phyloP scores from a whole-genome alignment of 1,140 invertebrate species.

The Antheraea mylitta region DNA sequence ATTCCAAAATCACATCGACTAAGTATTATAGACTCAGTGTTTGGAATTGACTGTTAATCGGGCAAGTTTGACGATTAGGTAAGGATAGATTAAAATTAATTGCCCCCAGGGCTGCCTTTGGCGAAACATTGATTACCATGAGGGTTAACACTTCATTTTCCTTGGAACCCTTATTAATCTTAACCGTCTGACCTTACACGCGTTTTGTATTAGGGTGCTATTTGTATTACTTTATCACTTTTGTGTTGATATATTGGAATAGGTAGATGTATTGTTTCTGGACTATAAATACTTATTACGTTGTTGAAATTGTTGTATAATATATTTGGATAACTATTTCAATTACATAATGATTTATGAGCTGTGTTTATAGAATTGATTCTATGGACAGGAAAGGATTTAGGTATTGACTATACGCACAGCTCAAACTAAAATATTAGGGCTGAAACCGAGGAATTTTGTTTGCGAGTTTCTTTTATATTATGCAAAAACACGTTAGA shows the following conservation, averaged over 20 bases:
- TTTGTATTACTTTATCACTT: constrained; percentile 7
- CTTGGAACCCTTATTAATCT: constrained; percentile 24
- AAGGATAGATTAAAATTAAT: constrained; percentile 54
- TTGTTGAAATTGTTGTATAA: background rate
- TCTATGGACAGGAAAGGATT: too few relatives aligned
- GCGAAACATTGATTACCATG: constrained; percentile 33
- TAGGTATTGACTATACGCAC: too few relatives aligned
- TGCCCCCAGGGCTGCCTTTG: constrained; percentile 26
- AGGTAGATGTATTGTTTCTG: background rate
- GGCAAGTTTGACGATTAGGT: constrained; percentile 48
- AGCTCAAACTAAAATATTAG: too few relatives aligned
- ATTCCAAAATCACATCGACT: background rate
- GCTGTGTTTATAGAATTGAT: too few relatives aligned
- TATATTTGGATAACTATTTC: background rate
- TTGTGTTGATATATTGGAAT: background rate
- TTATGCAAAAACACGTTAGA: too few relatives aligned
- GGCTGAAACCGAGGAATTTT: too few relatives aligned
- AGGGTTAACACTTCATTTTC: constrained; percentile 26
- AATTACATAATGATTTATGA: too few relatives aligned
- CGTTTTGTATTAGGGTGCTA: constrained; percentile 13
- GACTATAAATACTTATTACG: background rate
- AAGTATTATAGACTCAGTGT: constrained; percentile 18
- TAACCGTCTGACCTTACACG: constrained; percentile 13
- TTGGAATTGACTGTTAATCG: constrained; percentile 47
- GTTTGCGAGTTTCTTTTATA: too few relatives aligned